Conservation (phyloP, 2,888 invertebrate species). For the Sinodicranocentrus sp. region DNA sequence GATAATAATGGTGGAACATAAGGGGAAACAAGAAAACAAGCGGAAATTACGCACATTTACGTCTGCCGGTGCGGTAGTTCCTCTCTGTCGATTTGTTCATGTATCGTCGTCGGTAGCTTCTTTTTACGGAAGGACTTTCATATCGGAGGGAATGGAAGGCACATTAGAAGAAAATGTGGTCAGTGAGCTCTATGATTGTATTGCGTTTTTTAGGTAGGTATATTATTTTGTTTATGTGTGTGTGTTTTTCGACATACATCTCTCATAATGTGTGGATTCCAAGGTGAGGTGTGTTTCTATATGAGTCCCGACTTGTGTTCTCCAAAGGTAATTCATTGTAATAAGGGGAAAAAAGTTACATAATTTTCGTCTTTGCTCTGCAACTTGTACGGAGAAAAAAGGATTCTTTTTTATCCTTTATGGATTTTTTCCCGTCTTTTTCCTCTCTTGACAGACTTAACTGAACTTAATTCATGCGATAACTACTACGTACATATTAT, state of each 20-base stretch:
- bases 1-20: slow-evolving; percentile 31
- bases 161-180: slow-evolving; percentile 7
- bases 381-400: slow-evolving; percentile 34
- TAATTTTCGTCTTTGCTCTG: slow-evolving; percentile 27
- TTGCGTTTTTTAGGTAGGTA: slow-evolving; percentile 19
- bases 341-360: slow-evolving; percentile 59
- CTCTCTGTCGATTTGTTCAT: slow-evolving; percentile 24
- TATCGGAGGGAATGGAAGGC: neutral
- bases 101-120: slow-evolving; percentile 35
- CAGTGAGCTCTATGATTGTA: slow-evolving; percentile 21
- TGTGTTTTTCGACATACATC: slow-evolving; percentile 2
- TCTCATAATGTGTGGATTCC: slow-evolving; percentile 31
- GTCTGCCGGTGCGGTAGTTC: slow-evolving; percentile 64
- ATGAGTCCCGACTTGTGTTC: slow-evolving; percentile 18
- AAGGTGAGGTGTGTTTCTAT: slow-evolving; percentile 45
- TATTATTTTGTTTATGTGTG: slow-evolving; percentile 53
- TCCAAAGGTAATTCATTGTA: slow-evolving; percentile 54
- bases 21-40: slow-evolving; percentile 71
- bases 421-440: slow-evolving; percentile 33
- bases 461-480: slow-evolving; percentile 68
- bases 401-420: slow-evolving; percentile 58
- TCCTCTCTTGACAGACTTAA: slow-evolving; percentile 56
- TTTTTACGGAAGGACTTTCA: neutral
- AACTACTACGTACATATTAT: slow-evolving; percentile 71
- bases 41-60: slow-evolving; percentile 75